phyloP scores from a whole-genome alignment of 2,888 invertebrate genomes.

The Leptopilina syphax region DNA sequence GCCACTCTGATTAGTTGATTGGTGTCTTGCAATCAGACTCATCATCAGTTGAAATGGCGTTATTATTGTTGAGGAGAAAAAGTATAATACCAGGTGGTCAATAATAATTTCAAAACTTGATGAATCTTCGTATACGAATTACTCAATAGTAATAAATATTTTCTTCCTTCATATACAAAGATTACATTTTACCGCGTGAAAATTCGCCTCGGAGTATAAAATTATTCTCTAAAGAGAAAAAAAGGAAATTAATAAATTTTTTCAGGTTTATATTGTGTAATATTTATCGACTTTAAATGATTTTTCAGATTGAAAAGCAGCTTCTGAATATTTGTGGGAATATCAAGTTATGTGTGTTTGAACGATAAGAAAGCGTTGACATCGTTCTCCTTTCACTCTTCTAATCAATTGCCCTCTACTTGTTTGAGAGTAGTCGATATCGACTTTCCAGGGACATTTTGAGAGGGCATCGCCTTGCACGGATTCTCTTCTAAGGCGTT shows the following conservation, averaged over 20 bases:
- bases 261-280: too few species aligned
- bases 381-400: conserved; percentile 39
- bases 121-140: background rate
- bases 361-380: conserved; percentile 38
- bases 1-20: conserved; percentile 29
- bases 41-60: conserved; percentile 1
- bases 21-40: conserved; percentile 4
- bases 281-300: too few species aligned
- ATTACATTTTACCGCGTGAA: background rate
- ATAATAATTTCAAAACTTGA: background rate
- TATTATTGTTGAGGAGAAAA: conserved; percentile 16
- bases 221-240: background rate
- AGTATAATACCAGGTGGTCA: conserved; percentile 14
- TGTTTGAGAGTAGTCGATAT: background rate
- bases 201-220: background rate
- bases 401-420: conserved; percentile 35
- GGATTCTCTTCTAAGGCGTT: conserved; percentile 33
- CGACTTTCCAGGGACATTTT: conserved; percentile 38
- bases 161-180: background rate
- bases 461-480: conserved; percentile 38
- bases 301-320: background rate
- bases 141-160: background rate
- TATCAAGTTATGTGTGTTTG: background rate
- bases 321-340: conserved; percentile 7
- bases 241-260: too few species aligned